Percentiles rank a stretch among this genome's conserved stretches.
These are phyloP conservation scores for Origma solitaria DNA, from an alignment of 2,113 vertebrate genomes.

Conservation along the genomic window DNA sequence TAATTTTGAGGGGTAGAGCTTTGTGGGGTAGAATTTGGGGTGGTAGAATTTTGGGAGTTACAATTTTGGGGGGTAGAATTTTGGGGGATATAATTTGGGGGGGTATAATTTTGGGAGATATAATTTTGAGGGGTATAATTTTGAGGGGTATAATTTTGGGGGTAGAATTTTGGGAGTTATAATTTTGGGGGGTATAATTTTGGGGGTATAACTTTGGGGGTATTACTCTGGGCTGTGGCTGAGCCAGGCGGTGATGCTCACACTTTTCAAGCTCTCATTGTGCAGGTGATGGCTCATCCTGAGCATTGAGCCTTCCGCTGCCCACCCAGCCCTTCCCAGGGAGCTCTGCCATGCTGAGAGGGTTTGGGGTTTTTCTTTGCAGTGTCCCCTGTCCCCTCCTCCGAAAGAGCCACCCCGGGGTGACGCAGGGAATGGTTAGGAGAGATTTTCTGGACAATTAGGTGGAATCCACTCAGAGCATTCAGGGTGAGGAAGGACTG, in stretches of 20 bases:
- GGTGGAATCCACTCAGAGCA: not conserved
- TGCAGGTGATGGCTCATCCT: not conserved
- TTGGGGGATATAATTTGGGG: too few relatives aligned
- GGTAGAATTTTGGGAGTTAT: too few relatives aligned
- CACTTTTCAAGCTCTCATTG: not conserved
- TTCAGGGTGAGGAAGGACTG: not conserved
- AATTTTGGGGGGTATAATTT: not conserved
- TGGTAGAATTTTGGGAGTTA: not conserved
- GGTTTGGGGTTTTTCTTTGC: not conserved
- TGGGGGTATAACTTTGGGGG: not conserved
- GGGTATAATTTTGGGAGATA: not conserved
- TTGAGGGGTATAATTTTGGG: not conserved
- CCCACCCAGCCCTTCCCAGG: fast-evolving
- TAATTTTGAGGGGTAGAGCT: not conserved
- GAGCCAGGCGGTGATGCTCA: not conserved
- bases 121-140: not conserved
- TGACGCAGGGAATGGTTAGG: not conserved
- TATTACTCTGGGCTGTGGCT: not conserved
- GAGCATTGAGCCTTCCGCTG: fast-evolving
- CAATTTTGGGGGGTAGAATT: not conserved
- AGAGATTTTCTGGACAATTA: not conserved
- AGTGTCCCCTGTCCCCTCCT: not conserved
- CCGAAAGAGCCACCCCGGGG: not conserved
- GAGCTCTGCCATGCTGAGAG: not conserved
- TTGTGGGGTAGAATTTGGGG: not conserved